These are phyloP conservation scores for Nipponia nippon DNA, from an alignment of 2,113 vertebrate species.

Conservation along the genomic window DNA sequence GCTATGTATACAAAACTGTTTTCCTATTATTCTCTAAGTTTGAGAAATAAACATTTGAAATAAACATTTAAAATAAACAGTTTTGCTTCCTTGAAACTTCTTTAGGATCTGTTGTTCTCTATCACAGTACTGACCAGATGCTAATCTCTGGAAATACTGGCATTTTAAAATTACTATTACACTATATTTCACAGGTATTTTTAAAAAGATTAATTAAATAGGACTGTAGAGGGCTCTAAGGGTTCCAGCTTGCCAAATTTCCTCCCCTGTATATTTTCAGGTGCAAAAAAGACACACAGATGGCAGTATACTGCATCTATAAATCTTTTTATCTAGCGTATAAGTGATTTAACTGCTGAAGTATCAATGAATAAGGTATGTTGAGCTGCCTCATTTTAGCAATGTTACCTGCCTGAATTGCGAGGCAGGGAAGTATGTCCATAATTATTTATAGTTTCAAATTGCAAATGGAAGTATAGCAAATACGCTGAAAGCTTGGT, in stretches of 20 bases:
- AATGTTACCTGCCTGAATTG: not conserved
- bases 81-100: not conserved
- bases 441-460: not conserved
- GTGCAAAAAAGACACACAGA: not conserved
- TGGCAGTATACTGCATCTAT: not conserved
- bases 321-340: not conserved
- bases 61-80: not conserved
- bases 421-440: fast-evolving
- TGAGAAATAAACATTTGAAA: not conserved
- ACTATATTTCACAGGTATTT: not conserved
- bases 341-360: not conserved
- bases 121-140: not conserved
- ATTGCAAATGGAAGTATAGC: not conserved
- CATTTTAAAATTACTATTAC: not conserved
- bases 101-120: not conserved
- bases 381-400: not conserved
- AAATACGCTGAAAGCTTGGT: not conserved
- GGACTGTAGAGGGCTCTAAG: not conserved
- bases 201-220: not conserved
- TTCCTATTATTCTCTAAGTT: not conserved
- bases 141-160: not conserved
- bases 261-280: not conserved
- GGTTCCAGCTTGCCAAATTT: not conserved
- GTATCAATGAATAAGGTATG: not conserved
- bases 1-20: not conserved